Evolutionary conservation across 2,113 vertebrate species (phyloP).

Genomic region (Perca schrenkii): DNA sequence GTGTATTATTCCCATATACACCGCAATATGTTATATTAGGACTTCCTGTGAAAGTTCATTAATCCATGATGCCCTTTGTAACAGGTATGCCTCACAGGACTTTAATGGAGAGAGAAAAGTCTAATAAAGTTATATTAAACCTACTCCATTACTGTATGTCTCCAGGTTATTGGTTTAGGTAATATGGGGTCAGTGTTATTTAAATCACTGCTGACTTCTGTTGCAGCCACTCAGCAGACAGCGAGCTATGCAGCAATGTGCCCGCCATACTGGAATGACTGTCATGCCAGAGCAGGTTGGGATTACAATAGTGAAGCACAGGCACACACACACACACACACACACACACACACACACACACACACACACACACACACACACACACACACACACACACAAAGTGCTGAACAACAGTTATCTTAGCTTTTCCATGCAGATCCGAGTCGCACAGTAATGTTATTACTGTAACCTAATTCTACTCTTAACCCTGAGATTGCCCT

Average conservation of each 20-base stretch:
- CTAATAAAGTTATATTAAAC: background rate
- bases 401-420: slow-evolving; percentile 36
- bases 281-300: slow-evolving; percentile 37
- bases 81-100: background rate
- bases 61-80: background rate
- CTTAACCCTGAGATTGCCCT: background rate
- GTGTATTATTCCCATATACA: background rate
- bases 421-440: slow-evolving; percentile 35
- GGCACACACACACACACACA: background rate
- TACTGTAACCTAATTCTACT: slow-evolving; percentile 17
- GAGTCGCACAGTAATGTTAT: slow-evolving; percentile 52
- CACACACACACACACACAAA: slow-evolving; percentile 18
- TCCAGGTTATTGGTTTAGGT: background rate
- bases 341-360: background rate
- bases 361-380: background rate
- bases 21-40: background rate
- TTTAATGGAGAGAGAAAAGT: background rate
- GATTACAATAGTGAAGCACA: slow-evolving; percentile 20
- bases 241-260: slow-evolving; percentile 12
- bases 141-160: background rate
- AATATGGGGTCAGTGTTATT: slow-evolving; percentile 27
- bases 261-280: slow-evolving; percentile 3
- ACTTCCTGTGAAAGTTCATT: background rate
- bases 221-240: slow-evolving; percentile 30
- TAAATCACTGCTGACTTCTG: background rate